A percentile compares a stretch with the other conserved stretches of the same genome.
phyloP scores from a whole-genome alignment of 2,888 invertebrate genomes.

The Sphecodes monilicornis region DNA sequence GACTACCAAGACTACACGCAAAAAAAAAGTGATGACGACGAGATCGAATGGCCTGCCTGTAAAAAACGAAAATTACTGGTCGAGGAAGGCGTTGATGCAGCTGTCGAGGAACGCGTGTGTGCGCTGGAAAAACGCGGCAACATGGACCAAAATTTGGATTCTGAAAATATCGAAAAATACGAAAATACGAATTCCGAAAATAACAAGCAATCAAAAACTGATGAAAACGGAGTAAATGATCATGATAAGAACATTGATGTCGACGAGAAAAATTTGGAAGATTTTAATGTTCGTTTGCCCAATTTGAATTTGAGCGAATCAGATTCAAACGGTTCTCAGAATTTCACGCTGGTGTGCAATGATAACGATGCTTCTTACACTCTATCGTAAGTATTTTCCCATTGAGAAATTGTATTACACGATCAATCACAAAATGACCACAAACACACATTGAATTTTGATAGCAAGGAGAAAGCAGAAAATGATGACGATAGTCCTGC shows the following conservation, averaged over 20 bases:
- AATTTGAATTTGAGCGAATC: constrained; percentile 73
- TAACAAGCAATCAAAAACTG: neutral
- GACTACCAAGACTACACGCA: constrained; percentile 48
- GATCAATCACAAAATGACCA: neutral
- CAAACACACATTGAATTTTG: neutral
- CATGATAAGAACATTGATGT: neutral
- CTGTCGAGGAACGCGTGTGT: neutral
- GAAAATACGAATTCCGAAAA: neutral
- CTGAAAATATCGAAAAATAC: too few species aligned
- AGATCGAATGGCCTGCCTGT: constrained; percentile 63
- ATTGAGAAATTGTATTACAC: neutral
- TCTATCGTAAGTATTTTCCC: constrained; percentile 25
- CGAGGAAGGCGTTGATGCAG: constrained; percentile 21
- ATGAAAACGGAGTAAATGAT: neutral
- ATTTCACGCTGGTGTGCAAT: constrained; percentile 5
- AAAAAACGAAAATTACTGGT: constrained; percentile 72
- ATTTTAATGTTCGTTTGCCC: constrained; percentile 35
- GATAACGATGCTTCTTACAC: neutral
- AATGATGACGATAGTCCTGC: constrained; percentile 31
- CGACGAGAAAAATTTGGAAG: neutral
- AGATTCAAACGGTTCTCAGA: constrained; percentile 70
- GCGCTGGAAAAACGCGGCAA: neutral
- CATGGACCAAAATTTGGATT: constrained; percentile 11
- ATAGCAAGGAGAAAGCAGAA: neutral
- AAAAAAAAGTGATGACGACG: constrained; percentile 14